phyloP scores from a whole-genome alignment of 2,888 invertebrate species.

The Cetonia aurata region DNA sequence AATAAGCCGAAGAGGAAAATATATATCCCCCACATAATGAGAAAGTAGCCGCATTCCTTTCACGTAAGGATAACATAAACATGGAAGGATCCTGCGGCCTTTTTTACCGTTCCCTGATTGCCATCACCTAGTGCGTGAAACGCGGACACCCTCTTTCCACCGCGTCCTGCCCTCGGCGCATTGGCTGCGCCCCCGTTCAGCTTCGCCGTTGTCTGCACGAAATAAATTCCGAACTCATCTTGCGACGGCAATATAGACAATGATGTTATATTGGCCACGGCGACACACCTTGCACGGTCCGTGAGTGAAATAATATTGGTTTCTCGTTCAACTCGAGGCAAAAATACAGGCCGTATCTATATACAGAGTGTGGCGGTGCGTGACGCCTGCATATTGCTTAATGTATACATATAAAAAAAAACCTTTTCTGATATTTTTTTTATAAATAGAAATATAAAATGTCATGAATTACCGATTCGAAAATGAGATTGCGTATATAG shows the following conservation, averaged over 20 bases:
- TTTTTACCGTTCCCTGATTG: conserved; percentile 49
- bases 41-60: conserved; percentile 43
- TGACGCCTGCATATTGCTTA: conserved; percentile 28
- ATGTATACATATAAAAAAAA: too few species aligned
- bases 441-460: too few species aligned
- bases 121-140: conserved; percentile 47
- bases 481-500: too few species aligned
- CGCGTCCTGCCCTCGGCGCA: conserved; percentile 19
- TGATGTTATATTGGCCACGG: conserved; percentile 61
- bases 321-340: conserved; percentile 37
- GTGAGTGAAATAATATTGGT: conserved; percentile 63
- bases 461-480: too few species aligned
- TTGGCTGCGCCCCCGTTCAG: conserved; percentile 1
- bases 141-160: conserved; percentile 23
- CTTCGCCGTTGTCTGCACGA: conserved; percentile 43
- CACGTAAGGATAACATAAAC: conserved; percentile 47
- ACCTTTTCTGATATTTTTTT: too few species aligned
- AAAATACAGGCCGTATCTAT: neutral
- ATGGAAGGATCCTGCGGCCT: conserved; percentile 42
- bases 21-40: conserved; percentile 35
- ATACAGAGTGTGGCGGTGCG: conserved; percentile 23
- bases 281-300: conserved; percentile 62
- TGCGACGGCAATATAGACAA: conserved; percentile 60
- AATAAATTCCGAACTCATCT: conserved; percentile 61
- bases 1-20: conserved; percentile 28